phyloP scores from a whole-genome alignment of 2,113 vertebrate species.

The Formicarius rufipectus region DNA sequence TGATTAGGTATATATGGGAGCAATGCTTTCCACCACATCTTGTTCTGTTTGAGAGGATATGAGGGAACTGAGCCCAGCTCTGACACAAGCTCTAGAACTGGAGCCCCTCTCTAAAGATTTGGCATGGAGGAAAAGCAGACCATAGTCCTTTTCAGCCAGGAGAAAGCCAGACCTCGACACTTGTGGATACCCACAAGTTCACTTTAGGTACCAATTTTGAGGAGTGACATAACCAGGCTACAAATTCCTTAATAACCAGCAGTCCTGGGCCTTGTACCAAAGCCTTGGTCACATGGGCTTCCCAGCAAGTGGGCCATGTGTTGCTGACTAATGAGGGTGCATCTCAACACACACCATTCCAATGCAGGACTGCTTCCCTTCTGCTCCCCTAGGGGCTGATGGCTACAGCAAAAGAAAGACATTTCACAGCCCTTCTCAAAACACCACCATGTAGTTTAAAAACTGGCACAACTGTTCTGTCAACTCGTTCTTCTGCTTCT shows the following conservation, averaged over 20 bases:
- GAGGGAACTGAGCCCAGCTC: not conserved
- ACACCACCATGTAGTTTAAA: not conserved
- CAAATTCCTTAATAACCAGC: not conserved
- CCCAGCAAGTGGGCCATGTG: not conserved
- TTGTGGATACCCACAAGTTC: accelerated
- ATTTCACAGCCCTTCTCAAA: not conserved
- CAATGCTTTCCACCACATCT: not conserved
- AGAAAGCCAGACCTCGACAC: not conserved
- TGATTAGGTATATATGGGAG: not conserved
- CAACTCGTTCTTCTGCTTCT: not conserved
- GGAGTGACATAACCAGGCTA: not conserved
- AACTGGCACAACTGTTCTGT: not conserved
- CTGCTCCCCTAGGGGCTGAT: not conserved
- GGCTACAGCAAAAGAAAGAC: not conserved
- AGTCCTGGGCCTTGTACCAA: not conserved
- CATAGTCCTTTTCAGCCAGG: not conserved
- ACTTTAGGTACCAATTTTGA: not conserved
- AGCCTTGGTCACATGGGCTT: not conserved
- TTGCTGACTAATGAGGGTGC: not conserved
- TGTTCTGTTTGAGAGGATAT: accelerated
- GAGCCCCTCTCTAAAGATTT: not conserved
- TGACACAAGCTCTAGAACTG: not conserved
- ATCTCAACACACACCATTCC: not conserved
- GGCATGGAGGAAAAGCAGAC: not conserved
- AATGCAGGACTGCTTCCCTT: not conserved